phyloP scores from a whole-genome alignment of 2,797 vertebrate species.

The Darevskia nairensis region DNA sequence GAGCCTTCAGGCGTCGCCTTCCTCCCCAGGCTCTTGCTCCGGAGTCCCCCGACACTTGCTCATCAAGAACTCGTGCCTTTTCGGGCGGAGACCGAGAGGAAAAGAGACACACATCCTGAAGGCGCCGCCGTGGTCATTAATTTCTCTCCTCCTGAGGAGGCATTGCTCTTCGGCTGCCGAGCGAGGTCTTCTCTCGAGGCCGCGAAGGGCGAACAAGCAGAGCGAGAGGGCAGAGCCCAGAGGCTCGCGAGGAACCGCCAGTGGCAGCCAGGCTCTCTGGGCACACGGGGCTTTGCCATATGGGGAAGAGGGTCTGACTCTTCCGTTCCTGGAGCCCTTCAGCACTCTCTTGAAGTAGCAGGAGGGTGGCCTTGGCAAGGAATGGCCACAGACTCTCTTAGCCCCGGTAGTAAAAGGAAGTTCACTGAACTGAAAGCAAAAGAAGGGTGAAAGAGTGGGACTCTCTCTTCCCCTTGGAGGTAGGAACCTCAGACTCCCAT shows the following conservation, averaged over 20 bases:
- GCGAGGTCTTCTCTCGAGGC: not conserved
- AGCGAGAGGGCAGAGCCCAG: not conserved
- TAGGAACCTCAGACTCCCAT: not conserved
- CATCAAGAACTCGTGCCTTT: not conserved
- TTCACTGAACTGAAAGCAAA: not conserved
- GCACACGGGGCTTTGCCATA: not conserved
- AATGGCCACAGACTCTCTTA: too few species aligned
- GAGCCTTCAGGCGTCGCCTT: not conserved
- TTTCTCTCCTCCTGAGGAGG: slow-evolving; percentile 32
- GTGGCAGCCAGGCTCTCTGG: not conserved
- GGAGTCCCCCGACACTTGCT: not conserved
- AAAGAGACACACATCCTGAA: slow-evolving; percentile 25
- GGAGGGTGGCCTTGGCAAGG: not conserved
- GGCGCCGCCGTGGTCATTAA: slow-evolving; percentile 52
- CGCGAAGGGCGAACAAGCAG: not conserved
- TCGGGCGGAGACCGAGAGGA: not conserved
- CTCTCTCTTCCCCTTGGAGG: not conserved
- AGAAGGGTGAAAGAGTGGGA: not conserved
- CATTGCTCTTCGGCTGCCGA: not conserved
- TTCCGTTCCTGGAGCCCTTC: not conserved
- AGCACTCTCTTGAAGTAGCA: too few species aligned
- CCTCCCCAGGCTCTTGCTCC: not conserved
- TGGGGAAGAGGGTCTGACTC: not conserved
- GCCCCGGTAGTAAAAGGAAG: not conserved
- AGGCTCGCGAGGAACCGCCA: not conserved